phyloP scores from a whole-genome alignment of 2,888 invertebrate genomes.

The Horisme vitalbata region DNA sequence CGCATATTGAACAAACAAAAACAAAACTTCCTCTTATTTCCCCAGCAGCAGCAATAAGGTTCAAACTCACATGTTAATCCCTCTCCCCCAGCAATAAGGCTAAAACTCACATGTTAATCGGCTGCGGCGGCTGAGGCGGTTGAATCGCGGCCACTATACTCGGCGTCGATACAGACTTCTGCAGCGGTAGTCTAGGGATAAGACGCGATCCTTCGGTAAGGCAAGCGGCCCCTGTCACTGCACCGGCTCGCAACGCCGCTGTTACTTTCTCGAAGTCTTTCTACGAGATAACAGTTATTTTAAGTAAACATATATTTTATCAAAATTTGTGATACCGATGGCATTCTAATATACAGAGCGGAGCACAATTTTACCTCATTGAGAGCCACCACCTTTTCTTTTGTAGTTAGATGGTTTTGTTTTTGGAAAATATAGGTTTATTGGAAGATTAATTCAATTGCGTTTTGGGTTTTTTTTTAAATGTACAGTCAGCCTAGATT shows the following conservation, averaged over 20 bases:
- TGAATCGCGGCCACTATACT: constrained; percentile 88
- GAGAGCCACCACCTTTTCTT: no score
- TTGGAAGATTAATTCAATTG: no score
- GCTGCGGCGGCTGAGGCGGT: constrained; percentile 62
- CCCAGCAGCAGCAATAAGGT: background rate
- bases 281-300: constrained; percentile 57
- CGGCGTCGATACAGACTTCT: constrained; percentile 95
- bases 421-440: no score
- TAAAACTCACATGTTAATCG: constrained; percentile 55
- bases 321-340: no score
- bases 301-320: no score
- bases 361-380: no score
- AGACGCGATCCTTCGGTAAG: constrained; percentile 56
- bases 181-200: constrained; percentile 87
- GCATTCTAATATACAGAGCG: no score
- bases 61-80: constrained; percentile 35
- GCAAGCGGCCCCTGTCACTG: constrained; percentile 56
- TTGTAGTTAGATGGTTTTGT: no score
- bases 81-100: background rate
- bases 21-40: no score
- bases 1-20: no score
- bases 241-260: constrained; percentile 61
- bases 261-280: constrained; percentile 88
- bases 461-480: no score
- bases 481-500: no score